Percentiles rank a stretch among this genome's conserved stretches.
phyloP scores from a whole-genome alignment of 2,113 vertebrate species.

The Aegotheles bennettii region DNA sequence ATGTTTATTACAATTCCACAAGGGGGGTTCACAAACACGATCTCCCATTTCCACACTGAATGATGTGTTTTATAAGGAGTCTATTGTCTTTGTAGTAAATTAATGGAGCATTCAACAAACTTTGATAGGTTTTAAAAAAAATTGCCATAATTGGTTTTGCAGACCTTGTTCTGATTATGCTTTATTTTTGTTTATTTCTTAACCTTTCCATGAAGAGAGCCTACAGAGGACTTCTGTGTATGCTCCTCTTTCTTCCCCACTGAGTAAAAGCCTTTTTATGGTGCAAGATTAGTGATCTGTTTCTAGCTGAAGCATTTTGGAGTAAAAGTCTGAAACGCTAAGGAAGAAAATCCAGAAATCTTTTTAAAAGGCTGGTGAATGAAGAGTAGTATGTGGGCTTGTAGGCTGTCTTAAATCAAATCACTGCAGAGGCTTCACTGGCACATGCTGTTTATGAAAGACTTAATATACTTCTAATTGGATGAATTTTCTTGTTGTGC shows the following conservation, averaged over 20 bases:
- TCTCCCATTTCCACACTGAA: background rate
- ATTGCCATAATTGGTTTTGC: background rate
- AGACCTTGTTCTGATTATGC: background rate
- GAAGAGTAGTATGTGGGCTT: background rate
- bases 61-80: background rate
- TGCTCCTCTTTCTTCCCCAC: background rate
- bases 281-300: background rate
- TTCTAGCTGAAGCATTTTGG: background rate
- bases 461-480: conserved; percentile 46
- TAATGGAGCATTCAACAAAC: background rate
- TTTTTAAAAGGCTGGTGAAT: background rate
- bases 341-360: background rate
- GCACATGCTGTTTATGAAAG: conserved; percentile 32
- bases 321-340: background rate
- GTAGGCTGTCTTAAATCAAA: conserved; percentile 42
- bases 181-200: background rate
- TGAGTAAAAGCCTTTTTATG: background rate
- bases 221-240: background rate
- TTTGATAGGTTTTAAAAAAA: background rate
- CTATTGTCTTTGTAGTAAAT: background rate
- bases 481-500: conserved; percentile 66
- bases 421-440: background rate
- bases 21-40: background rate
- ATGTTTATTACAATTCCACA: background rate
- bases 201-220: background rate